Conservation (phyloP, 1,140 invertebrate genomes). For the Capitella teleta region DNA sequence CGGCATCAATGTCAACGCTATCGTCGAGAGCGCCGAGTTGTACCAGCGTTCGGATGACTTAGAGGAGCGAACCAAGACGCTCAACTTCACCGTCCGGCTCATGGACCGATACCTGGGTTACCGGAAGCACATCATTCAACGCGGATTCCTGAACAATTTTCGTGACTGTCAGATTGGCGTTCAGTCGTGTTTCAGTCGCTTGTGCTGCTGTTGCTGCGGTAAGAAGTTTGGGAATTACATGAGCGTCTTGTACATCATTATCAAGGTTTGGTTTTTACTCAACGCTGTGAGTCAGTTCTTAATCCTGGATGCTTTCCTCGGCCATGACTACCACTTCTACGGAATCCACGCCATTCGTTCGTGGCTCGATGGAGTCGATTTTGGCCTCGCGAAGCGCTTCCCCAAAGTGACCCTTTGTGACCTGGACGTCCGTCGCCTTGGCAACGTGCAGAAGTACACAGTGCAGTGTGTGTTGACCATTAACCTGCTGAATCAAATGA, state of each 20-base stretch:
- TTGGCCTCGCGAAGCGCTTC: slow-evolving; percentile 30
- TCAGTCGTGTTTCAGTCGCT: not conserved
- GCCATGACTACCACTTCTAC: slow-evolving; percentile 44
- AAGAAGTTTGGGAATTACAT: slow-evolving; percentile 46
- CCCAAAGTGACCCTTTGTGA: slow-evolving; percentile 21
- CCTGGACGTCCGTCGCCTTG: slow-evolving; percentile 17
- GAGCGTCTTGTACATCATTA: slow-evolving; percentile 43
- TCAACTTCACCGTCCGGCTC: slow-evolving; percentile 13
- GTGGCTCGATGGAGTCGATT: slow-evolving; percentile 28
- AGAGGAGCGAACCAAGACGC: slow-evolving; percentile 10
- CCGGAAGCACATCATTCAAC: slow-evolving; percentile 16
- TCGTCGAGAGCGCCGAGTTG: slow-evolving; percentile 7
- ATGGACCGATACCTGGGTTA: slow-evolving; percentile 15
- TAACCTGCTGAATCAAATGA: slow-evolving; percentile 47
- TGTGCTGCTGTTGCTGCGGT: slow-evolving; percentile 23
- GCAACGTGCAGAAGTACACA: slow-evolving; percentile 15
- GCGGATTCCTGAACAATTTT: slow-evolving; percentile 11
- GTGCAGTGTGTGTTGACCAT: slow-evolving; percentile 46
- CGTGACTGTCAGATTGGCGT: slow-evolving; percentile 1
- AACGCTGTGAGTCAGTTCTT: slow-evolving; percentile 46
- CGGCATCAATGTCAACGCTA: slow-evolving; percentile 34
- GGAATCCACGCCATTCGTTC: slow-evolving; percentile 42
- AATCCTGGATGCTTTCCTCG: slow-evolving; percentile 45
- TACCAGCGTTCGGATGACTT: not conserved
- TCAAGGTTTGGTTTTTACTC: slow-evolving; percentile 44